Percentiles rank a stretch among this genome's conserved stretches.
phyloP scores from a whole-genome alignment of 2,113 vertebrate species.

The Amazona guildingii region DNA sequence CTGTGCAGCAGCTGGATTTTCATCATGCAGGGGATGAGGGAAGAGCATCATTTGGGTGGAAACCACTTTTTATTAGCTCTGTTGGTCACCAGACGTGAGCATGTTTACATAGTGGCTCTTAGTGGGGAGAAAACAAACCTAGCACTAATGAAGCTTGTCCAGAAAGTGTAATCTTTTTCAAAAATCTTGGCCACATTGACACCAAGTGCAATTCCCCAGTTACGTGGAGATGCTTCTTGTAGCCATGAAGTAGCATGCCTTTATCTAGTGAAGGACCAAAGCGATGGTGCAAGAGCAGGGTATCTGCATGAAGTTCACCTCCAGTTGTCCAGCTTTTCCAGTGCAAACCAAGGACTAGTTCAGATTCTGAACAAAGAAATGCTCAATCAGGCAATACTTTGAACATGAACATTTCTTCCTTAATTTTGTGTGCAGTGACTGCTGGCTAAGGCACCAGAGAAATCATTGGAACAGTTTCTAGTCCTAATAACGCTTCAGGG shows the following conservation, averaged over 20 bases:
- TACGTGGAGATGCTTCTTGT: not conserved
- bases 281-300: not conserved
- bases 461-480: not conserved
- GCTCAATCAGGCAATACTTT: not conserved
- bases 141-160: not conserved
- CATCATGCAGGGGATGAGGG: not conserved
- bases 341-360: not conserved
- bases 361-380: not conserved
- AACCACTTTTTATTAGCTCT: not conserved
- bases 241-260: not conserved
- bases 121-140: not conserved
- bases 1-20: not conserved
- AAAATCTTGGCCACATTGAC: not conserved
- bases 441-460: not conserved
- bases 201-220: accelerated
- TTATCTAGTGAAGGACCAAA: not conserved
- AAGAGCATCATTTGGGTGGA: not conserved
- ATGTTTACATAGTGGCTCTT: not conserved
- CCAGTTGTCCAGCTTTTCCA: not conserved
- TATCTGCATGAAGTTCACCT: not conserved
- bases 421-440: not conserved
- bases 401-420: not conserved
- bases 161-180: not conserved
- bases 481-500: not conserved
- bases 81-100: accelerated